Evolutionary conservation across 2,113 vertebrate species (phyloP).

Genomic region (Tetraodon nigroviridis): DNA sequence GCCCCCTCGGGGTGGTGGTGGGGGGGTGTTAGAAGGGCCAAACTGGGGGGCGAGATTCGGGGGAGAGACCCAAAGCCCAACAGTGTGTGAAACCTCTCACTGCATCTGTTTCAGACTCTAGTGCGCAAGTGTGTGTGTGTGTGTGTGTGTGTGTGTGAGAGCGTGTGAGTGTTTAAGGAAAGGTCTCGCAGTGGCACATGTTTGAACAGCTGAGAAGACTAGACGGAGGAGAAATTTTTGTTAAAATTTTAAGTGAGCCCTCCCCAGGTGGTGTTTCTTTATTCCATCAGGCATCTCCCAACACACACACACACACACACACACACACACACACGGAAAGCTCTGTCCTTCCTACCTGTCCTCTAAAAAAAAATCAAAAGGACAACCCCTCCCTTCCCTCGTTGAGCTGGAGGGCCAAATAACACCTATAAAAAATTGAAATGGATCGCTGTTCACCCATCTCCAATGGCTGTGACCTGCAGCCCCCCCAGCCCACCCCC

Average conservation of each 20-base stretch:
- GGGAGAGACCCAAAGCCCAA: constrained; percentile 20
- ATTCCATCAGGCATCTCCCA: constrained; percentile 34
- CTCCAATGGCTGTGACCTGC: constrained; percentile 44
- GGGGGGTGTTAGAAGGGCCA: too few relatives aligned
- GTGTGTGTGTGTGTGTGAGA: constrained; percentile 32
- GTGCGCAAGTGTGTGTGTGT: constrained; percentile 28
- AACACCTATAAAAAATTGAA: constrained; percentile 55
- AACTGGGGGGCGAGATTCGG: constrained; percentile 36
- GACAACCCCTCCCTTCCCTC: constrained; percentile 44
- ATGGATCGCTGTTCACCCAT: constrained; percentile 37
- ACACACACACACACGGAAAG: constrained; percentile 20
- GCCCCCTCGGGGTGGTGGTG: too few relatives aligned
- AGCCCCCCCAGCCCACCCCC: constrained; percentile 10
- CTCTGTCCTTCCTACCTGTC: constrained; percentile 55
- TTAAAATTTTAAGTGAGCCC: constrained; percentile 46
- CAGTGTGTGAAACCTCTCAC: too few relatives aligned
- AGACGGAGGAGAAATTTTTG: constrained; percentile 26
- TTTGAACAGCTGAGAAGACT: constrained; percentile 17
- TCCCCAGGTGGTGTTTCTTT: constrained; percentile 35
- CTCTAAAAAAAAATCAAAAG: constrained; percentile 63
- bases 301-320: too few relatives aligned
- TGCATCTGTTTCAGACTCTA: constrained; percentile 12
- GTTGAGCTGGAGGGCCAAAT: constrained; percentile 54
- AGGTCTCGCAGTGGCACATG: constrained; percentile 49
- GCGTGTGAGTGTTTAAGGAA: constrained; percentile 56